Evolutionary conservation across 2,797 vertebrate species (phyloP).

Genomic region (Allobates femoralis): DNA sequence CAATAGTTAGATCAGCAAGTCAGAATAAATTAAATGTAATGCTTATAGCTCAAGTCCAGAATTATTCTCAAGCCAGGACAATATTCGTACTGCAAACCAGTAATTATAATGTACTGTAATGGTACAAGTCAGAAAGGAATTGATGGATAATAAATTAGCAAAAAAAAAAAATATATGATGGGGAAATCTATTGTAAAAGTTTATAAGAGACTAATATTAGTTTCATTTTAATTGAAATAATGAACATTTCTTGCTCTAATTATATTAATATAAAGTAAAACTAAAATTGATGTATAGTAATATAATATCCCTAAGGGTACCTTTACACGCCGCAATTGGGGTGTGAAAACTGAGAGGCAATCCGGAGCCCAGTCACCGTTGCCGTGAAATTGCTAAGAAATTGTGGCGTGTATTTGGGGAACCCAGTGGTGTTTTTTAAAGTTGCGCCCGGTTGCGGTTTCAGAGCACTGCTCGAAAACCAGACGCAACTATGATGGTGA

Average conservation of each 20-base stretch:
- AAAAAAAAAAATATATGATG: neutral
- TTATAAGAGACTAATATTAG: neutral
- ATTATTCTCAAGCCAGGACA: neutral
- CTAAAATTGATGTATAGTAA: neutral
- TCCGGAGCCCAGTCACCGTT: no score
- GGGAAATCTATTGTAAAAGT: neutral
- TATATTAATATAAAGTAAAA: neutral
- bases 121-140: neutral
- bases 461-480: no score
- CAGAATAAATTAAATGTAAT: constrained; percentile 17
- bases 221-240: neutral
- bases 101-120: neutral
- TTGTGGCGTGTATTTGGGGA: no score
- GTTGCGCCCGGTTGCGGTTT: no score
- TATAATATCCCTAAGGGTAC: no score
- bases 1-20: neutral
- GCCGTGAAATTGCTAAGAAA: no score
- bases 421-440: no score
- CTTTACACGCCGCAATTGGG: no score
- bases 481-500: no score
- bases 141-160: neutral
- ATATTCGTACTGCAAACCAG: neutral
- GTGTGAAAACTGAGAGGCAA: no score
- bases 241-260: neutral
- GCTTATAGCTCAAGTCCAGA: neutral